phyloP scores from a whole-genome alignment of 2,113 vertebrate species.

The Hemichromis elongatus region DNA sequence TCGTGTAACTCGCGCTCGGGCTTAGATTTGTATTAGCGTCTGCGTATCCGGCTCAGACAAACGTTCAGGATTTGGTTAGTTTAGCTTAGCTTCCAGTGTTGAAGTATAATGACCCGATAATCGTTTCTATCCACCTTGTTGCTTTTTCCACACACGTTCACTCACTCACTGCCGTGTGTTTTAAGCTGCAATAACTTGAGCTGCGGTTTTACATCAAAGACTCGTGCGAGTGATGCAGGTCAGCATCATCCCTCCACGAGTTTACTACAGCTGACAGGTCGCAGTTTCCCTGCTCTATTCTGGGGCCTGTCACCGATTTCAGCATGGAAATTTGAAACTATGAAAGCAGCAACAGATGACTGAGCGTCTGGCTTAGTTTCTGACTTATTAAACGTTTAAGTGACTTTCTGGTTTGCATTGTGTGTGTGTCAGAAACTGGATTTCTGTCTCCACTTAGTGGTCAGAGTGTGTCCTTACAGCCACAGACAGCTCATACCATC shows the following conservation, averaged over 20 bases:
- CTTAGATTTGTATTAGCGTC: neutral
- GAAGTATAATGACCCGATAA: neutral
- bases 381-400: neutral
- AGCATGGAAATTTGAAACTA: neutral
- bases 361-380: neutral
- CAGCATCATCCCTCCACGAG: neutral
- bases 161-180: neutral
- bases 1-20: accelerated
- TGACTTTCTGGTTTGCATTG: neutral
- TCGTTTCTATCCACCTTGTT: accelerated
- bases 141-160: neutral
- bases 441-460: slow-evolving; percentile 52
- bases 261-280: neutral
- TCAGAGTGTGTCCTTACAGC: neutral
- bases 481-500: slow-evolving; percentile 42
- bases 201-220: slow-evolving; percentile 15
- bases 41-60: neutral
- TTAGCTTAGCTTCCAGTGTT: neutral
- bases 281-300: neutral
- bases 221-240: neutral
- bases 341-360: neutral
- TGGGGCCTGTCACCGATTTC: neutral
- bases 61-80: neutral
- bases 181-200: neutral
- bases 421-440: neutral